Evolutionary conservation across 2,113 vertebrate species (phyloP).

Genomic region (Macrotus californicus): DNA sequence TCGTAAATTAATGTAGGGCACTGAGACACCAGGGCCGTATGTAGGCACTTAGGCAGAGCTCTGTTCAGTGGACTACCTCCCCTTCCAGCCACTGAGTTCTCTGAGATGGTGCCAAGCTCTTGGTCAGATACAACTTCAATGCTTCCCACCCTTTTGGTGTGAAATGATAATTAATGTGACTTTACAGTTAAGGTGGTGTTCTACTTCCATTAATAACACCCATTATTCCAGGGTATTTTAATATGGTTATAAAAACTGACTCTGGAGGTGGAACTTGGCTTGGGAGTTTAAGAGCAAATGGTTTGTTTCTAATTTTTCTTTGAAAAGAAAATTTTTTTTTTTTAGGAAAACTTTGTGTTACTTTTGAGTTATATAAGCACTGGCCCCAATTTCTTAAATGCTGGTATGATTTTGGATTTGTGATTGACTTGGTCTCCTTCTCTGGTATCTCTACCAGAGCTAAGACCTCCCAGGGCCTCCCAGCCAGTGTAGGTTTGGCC

Average conservation of each 20-base stretch:
- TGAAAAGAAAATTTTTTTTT: neutral
- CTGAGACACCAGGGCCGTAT: neutral
- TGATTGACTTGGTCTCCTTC: neutral
- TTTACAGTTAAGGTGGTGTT: constrained; percentile 46
- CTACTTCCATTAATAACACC: constrained; percentile 44
- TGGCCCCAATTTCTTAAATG: neutral
- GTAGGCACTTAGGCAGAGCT: neutral
- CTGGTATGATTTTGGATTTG: constrained; percentile 18
- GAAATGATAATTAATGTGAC: constrained; percentile 54
- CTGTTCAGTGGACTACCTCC: neutral
- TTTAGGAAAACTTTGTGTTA: neutral
- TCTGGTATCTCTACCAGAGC: neutral
- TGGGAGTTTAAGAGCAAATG: constrained; percentile 21
- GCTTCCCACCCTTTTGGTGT: constrained; percentile 1
- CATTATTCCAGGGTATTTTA: constrained; percentile 39
- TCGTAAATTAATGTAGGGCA: neutral
- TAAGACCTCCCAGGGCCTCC: neutral
- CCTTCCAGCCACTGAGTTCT: constrained; percentile 46
- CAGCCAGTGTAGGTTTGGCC: neutral
- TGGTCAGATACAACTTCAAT: constrained; percentile 11
- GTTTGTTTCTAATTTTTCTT: constrained; percentile 39
- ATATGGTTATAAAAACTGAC: constrained; percentile 57
- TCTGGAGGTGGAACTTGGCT: neutral
- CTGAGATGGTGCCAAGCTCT: constrained; percentile 39
- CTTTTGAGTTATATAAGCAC: neutral